Conservation (phyloP, 2,797 vertebrate genomes). For the Rhabdomys pumilio region DNA sequence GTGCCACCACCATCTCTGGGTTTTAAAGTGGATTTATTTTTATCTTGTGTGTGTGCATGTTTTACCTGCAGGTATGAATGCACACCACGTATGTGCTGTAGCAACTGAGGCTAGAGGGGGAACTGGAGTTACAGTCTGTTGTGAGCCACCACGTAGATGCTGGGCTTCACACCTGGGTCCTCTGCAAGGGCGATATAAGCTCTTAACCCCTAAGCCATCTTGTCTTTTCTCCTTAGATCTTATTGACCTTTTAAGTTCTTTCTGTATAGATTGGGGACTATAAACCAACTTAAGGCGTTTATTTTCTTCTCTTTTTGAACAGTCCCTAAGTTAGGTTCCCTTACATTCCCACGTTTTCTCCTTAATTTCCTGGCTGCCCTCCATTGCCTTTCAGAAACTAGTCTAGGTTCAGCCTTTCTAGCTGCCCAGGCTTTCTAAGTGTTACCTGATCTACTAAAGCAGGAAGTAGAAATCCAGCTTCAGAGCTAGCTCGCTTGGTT, state of each 20-base stretch:
- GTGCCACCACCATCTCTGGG: too few species aligned
- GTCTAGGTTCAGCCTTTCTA: constrained; percentile 36
- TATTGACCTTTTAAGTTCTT: not conserved
- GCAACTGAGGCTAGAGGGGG: not conserved
- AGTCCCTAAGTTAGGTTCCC: not conserved
- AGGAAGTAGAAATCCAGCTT: constrained; percentile 41
- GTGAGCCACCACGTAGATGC: not conserved
- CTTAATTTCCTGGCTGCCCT: not conserved
- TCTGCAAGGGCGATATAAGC: not conserved
- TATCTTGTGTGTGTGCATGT: too few species aligned
- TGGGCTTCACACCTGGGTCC: not conserved
- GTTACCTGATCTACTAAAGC: not conserved
- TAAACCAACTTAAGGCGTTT: not conserved
- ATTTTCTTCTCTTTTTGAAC: not conserved
- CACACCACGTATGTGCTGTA: too few species aligned
- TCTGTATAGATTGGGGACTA: too few species aligned
- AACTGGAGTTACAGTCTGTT: not conserved
- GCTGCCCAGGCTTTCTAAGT: constrained; percentile 16
- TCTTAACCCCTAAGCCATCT: not conserved
- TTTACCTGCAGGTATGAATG: too few species aligned
- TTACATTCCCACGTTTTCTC: not conserved
- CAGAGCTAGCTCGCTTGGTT: not conserved
- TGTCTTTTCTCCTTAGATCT: not conserved
- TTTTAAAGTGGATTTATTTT: too few species aligned
- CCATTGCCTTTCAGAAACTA: not conserved